Conservation (phyloP, 1,140 invertebrate genomes). For the Trichoplusia ni region DNA sequence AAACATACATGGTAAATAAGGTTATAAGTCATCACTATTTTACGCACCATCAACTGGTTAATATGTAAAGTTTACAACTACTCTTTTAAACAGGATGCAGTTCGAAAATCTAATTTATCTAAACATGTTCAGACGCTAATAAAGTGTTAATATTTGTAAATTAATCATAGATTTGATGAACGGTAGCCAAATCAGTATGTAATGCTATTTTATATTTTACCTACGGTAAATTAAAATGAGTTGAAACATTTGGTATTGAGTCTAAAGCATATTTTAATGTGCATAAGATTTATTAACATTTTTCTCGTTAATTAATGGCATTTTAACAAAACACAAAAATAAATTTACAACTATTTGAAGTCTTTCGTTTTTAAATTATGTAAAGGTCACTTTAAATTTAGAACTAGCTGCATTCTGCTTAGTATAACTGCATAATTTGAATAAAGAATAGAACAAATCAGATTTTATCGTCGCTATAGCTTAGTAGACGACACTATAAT, state of each 20-base stretch:
- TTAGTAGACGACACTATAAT: too few species aligned
- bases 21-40: too few species aligned
- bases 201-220: not conserved
- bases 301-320: not conserved
- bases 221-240: not conserved
- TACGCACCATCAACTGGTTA: too few species aligned
- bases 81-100: too few species aligned
- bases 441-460: too few species aligned
- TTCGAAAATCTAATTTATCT: too few species aligned
- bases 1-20: too few species aligned
- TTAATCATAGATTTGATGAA: slow-evolving; percentile 8
- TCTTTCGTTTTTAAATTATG: not conserved
- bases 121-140: not conserved
- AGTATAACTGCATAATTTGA: not conserved
- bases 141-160: not conserved
- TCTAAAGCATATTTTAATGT: too few species aligned
- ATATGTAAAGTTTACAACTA: too few species aligned
- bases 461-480: too few species aligned
- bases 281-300: not conserved
- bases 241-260: too few species aligned
- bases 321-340: not conserved
- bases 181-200: slow-evolving; percentile 1
- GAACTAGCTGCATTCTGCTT: not conserved
- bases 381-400: not conserved
- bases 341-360: not conserved